Base-by-base conservation (phyloP, 2,113 vertebrate genomes). In the Fukomys damarensis region DNA sequence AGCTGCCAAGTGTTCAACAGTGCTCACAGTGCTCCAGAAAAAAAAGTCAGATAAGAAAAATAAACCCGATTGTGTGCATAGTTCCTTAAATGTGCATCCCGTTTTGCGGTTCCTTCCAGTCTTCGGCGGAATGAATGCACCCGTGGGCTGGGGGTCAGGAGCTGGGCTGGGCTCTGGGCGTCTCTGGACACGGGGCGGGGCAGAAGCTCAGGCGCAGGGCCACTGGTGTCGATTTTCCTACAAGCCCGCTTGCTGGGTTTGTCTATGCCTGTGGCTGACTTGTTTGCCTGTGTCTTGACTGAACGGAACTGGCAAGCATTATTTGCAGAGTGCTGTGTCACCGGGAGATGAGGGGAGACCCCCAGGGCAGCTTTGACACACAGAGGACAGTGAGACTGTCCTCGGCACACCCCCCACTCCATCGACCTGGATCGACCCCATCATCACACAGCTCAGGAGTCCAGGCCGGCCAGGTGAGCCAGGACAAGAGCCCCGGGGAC, bases 1-100 rank as follows among this genome's bases (percentile, higher is more conserved):
- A 56, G 95, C 96, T 96, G 98, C 98, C 98, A 98, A 98, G 96
- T 22, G 24, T 76, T 95, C 97, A 96, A 65, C 93, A 94, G 96
- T 3, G 77, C 70, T 98, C 96, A 54, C 7, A 61, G 83, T 98
- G 97, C 98, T 98, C 98, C 97, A 97, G 97, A 52, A 97, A 94
- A 70, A 90, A 89, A 95, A 49, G 95, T 58, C 86, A 98, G 92
- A 63, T 86, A 98, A 96, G 97, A 96, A 97, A 96, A 97, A 93
- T 86, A 91, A 97, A 79, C 89, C 83, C 4, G 11, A 58, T 24
- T 95, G 86, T 46, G 70, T 58, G 63, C 97, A 74, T 90, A 93
- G 32, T 96, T 98, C 20, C 13, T 46, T 68, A 72, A 82, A 49
- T 80, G 84, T 93, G 96, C 63, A 32, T 66, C 89, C 54, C 68